Evolutionary conservation across 2,113 vertebrate genomes (phyloP).

Genomic region (Carassius carassius): DNA sequence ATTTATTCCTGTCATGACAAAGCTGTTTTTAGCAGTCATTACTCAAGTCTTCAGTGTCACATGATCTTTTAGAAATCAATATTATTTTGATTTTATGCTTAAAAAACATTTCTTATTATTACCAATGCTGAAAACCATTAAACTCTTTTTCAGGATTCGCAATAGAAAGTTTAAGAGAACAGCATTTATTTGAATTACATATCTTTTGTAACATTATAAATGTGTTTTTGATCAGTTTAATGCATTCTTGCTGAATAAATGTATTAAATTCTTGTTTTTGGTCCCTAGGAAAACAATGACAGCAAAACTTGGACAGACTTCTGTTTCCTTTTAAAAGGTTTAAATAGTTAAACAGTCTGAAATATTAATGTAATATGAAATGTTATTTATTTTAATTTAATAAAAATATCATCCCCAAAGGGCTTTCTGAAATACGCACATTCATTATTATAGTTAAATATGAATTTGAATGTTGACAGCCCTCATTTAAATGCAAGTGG

Average conservation of each 20-base stretch:
- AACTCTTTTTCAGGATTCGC: no score
- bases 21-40: neutral
- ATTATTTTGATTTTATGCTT: neutral
- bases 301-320: neutral
- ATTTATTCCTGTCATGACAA: neutral
- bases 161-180: neutral
- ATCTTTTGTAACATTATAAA: neutral
- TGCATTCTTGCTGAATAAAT: neutral
- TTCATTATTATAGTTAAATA: slow-evolving; percentile 2
- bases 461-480: neutral
- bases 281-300: neutral
- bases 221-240: neutral
- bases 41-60: no score
- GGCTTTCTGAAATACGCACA: neutral
- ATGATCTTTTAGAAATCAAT: neutral
- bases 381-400: slow-evolving; percentile 13
- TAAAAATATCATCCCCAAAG: neutral
- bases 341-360: neutral
- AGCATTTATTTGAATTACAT: neutral
- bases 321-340: neutral
- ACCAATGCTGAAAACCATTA: neutral
- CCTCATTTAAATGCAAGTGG: slow-evolving; percentile 12
- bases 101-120: neutral
- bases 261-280: neutral
- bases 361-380: neutral